A percentile compares a stretch with the other conserved stretches of the same genome.
Conservation (phyloP, 2,797 vertebrate genomes). For the Micropoecilia bifurca region DNA sequence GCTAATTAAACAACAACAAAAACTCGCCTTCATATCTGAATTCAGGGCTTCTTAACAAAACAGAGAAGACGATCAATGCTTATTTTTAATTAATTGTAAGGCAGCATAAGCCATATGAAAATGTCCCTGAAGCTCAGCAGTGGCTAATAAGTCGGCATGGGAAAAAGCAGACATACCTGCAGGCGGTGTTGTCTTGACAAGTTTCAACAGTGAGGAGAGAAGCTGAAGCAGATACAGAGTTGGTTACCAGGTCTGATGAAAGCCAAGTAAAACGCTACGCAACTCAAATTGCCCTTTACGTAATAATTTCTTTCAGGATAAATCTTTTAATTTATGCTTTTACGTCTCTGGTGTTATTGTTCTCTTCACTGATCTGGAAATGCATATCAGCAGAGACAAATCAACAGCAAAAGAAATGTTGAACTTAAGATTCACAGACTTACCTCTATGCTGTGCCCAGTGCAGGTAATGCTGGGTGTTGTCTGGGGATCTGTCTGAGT, state of each 20-base stretch:
- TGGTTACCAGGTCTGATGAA: constrained; percentile 16
- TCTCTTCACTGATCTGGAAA: constrained; percentile 7
- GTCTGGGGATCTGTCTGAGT: constrained; percentile 26
- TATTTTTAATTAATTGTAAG: constrained; percentile 4
- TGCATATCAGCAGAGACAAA: not conserved
- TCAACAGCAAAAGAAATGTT: not conserved
- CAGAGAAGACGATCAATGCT: not conserved
- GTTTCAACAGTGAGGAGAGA: constrained; percentile 39
- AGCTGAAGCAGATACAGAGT: constrained; percentile 23
- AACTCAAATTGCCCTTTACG: not conserved
- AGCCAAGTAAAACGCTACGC: not conserved
- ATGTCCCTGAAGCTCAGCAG: constrained; percentile 1
- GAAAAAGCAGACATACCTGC: constrained; percentile 51
- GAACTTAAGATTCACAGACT: constrained; percentile 18
- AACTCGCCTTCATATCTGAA: not conserved
- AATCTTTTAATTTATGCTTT: not conserved
- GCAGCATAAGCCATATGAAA: not conserved
- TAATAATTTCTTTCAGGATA: not conserved
- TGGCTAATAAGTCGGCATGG: constrained; percentile 35
- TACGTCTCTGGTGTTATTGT: not conserved
- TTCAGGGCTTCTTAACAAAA: not conserved
- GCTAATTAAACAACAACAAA: constrained; percentile 3
- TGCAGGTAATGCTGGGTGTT: constrained; percentile 12
- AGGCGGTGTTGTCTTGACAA: constrained; percentile 50
- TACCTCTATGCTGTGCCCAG: constrained; percentile 42